phyloP scores from a whole-genome alignment of 2,888 invertebrate genomes.

The Morinoia aosen region DNA sequence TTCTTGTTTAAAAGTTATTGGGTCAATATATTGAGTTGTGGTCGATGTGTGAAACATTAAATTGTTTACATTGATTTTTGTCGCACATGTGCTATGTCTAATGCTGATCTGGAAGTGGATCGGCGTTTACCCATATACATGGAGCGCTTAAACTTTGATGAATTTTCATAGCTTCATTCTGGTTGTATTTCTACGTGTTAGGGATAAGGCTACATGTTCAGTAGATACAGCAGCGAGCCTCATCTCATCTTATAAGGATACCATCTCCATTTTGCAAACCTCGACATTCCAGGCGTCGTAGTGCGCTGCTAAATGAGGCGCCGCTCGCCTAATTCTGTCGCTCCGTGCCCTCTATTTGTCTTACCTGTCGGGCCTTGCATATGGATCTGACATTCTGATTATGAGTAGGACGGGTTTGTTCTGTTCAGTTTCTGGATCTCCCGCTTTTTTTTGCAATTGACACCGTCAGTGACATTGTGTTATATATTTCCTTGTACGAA shows the following conservation, averaged over 20 bases:
- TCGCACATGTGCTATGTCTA: background rate
- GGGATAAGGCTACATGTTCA: background rate
- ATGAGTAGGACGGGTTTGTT: background rate
- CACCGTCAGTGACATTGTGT: background rate
- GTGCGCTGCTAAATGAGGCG: background rate
- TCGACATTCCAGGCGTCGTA: background rate
- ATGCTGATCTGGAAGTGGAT: background rate
- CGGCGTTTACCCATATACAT: background rate
- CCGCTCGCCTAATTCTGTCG: background rate
- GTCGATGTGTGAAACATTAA: background rate
- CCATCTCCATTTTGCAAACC: background rate
- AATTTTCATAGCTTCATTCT: background rate
- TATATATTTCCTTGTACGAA: background rate
- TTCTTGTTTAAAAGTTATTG: background rate
- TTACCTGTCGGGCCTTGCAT: background rate
- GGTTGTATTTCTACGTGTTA: background rate
- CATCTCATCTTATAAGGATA: background rate
- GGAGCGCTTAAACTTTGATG: background rate
- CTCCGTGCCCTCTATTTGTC: slow-evolving; percentile 1
- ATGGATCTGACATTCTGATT: background rate
- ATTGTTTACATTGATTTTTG: background rate
- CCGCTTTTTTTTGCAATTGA: background rate
- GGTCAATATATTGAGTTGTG: background rate
- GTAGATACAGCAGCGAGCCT: background rate
- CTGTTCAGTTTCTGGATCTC: background rate